These are phyloP conservation scores for Synergus umbraculus DNA, from an alignment of 2,888 invertebrate species.

Conservation along the genomic window DNA sequence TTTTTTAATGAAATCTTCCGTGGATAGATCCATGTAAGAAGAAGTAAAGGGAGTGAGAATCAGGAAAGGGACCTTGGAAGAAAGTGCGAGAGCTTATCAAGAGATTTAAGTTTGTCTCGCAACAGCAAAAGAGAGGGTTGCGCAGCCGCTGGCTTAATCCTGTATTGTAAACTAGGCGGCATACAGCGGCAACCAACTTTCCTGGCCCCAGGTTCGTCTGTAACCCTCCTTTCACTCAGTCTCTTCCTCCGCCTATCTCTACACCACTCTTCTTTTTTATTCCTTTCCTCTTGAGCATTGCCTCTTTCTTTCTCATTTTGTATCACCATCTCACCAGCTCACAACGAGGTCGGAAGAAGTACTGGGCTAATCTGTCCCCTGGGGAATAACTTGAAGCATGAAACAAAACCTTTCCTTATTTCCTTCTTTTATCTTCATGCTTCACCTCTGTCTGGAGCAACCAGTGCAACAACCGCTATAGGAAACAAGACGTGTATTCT, in stretches of 20 bases:
- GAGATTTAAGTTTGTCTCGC: conserved; percentile 71
- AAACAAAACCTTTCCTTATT: conserved; percentile 64
- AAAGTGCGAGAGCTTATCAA: conserved; percentile 69
- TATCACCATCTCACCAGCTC: conserved; percentile 51
- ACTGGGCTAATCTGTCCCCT: conserved; percentile 70
- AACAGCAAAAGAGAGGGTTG: conserved; percentile 44
- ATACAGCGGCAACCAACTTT: conserved; percentile 69
- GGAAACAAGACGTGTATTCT: conserved; percentile 47
- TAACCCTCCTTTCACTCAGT: conserved; percentile 53
- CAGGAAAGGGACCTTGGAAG: conserved; percentile 30
- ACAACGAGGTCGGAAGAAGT: conserved; percentile 59
- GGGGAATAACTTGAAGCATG: conserved; percentile 71
- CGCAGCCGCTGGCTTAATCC: conserved; percentile 70
- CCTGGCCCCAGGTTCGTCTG: conserved; percentile 60
- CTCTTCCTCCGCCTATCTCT: conserved; percentile 38
- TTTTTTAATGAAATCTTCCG: conserved; percentile 45
- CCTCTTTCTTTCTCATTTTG: conserved; percentile 51
- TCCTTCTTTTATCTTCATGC: conserved; percentile 50
- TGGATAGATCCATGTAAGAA: conserved; percentile 3
- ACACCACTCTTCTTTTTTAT: conserved; percentile 39
- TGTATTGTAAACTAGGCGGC: conserved; percentile 73
- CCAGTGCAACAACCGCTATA: conserved; percentile 52
- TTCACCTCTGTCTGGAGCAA: conserved; percentile 47
- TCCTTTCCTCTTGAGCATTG: conserved; percentile 52
- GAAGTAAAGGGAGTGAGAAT: conserved; percentile 36